Evolutionary conservation across 2,797 vertebrate genomes (phyloP), one percentile per base, ranked within the genome.

Genomic region (Limnodromus scolopaceus): DNA sequence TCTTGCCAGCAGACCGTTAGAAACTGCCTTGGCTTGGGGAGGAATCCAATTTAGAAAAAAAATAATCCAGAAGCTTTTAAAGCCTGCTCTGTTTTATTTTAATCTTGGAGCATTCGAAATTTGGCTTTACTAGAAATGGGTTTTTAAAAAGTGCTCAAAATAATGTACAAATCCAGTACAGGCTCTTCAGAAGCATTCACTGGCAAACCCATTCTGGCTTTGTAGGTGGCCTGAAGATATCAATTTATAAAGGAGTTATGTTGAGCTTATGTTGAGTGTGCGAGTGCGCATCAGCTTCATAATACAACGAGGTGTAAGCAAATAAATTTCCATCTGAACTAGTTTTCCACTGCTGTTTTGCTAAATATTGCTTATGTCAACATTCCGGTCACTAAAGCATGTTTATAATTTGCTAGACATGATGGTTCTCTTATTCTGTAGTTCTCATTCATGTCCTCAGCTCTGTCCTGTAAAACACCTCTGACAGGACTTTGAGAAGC

Each of bases 1-100:
- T 49, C 32, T 65, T 90, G 58, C 80, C 39, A 92, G 64, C 15
- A 95, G 70, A 87, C 48, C 80, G 25, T 93, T 86, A 91, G 90
- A 93, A 95, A 68, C 53, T 94, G 76, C 14, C 46, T 87, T 91
- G 30, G 48, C 81, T 84, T 86, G 55, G 12, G 81, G 68, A 24
- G 13, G 61, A 88, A 94, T 16, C n/a, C 30, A 43, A 28, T 75
- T 61, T 84, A 61, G 22, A 87, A 84, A 78, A 87, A 84, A 41
- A 15, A 58, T 38, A 81, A 60, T 11, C 10, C 38, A 85, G 30
- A 54, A 66, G 9, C 51, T 89, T 87, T 76, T 36, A 51, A 70
- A 80, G 7, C 6, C 15, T 78, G 1, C 11, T 71, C 17, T 36
- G 4, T 55, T 49, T 72, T 48, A 9, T 49, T 93, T 70, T 58